phyloP scores from a whole-genome alignment of 2,888 invertebrate species.

The Tiliacea aurago region DNA sequence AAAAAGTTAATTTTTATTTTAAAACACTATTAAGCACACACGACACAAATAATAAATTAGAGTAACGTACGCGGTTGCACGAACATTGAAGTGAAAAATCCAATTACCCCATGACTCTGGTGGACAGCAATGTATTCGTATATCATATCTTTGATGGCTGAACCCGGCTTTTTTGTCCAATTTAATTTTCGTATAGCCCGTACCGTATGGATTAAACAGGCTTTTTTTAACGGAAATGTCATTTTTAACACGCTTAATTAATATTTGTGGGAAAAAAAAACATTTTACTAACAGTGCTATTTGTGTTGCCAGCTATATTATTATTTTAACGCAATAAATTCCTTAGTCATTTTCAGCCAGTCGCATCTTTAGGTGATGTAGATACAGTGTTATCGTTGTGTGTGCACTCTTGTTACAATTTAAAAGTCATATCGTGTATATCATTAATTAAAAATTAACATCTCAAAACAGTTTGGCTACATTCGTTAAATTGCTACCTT shows the following conservation, averaged over 20 bases:
- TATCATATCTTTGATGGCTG: slow-evolving; percentile 67
- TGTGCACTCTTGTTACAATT: too few species aligned
- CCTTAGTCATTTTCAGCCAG: background rate
- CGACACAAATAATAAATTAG: slow-evolving; percentile 17
- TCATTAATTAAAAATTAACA: too few species aligned
- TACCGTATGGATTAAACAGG: background rate
- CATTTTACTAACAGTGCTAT: background rate
- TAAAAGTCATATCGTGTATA: too few species aligned
- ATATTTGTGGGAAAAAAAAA: background rate
- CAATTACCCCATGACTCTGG: slow-evolving; percentile 67
- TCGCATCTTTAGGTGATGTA: background rate
- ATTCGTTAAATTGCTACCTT: too few species aligned
- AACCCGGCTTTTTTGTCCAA: slow-evolving; percentile 65
- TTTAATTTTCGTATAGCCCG: slow-evolving; percentile 61
- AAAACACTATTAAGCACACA: slow-evolving; percentile 6
- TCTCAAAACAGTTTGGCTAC: too few species aligned
- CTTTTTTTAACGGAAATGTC: slow-evolving; percentile 13
- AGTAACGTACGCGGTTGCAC: slow-evolving; percentile 3
- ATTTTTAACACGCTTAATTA: background rate
- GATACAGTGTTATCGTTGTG: too few species aligned
- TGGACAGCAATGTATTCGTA: slow-evolving; percentile 57
- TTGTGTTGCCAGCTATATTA: background rate
- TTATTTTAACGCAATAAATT: too few species aligned
- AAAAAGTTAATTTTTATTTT: slow-evolving; percentile 9
- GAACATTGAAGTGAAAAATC: slow-evolving; percentile 70